Conservation (phyloP, 2,797 vertebrate species). For the Chromobotia macracanthus region DNA sequence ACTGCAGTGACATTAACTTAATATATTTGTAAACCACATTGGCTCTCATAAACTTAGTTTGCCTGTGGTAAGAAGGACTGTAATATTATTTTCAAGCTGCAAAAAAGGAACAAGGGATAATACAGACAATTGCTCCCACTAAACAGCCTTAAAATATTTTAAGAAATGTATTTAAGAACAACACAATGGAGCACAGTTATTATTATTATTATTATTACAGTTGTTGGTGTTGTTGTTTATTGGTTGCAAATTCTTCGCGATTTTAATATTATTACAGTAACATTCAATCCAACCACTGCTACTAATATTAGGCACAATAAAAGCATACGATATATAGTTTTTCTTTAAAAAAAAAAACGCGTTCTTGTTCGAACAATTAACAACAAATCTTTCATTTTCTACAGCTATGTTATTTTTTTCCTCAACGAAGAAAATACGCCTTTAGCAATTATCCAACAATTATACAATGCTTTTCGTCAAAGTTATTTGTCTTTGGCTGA, state of each 20-base stretch:
- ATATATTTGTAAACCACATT: constrained; percentile 49
- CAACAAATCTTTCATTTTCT: no score
- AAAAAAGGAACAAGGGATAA: constrained; percentile 40
- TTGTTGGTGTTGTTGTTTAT: background rate
- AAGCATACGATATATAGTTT: no score
- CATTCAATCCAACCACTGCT: no score
- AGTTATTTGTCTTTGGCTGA: constrained; percentile 42
- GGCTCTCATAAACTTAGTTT: constrained; percentile 45
- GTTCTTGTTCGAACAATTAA: no score
- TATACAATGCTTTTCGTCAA: background rate
- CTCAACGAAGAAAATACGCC: no score
- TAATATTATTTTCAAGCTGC: constrained; percentile 52
- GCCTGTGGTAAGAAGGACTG: constrained; percentile 41
- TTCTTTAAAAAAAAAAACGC: no score
- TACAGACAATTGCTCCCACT: constrained; percentile 18
- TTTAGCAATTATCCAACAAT: background rate
- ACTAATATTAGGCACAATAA: background rate
- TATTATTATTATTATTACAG: constrained; percentile 4
- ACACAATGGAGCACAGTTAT: background rate
- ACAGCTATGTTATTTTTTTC: no score
- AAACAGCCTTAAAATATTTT: background rate
- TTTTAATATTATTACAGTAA: background rate
- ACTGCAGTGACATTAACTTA: constrained; percentile 49
- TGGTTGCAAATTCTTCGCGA: background rate
- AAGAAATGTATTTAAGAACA: background rate